Conservation (phyloP, 2,797 vertebrate species). For the Syngnathus acus region DNA sequence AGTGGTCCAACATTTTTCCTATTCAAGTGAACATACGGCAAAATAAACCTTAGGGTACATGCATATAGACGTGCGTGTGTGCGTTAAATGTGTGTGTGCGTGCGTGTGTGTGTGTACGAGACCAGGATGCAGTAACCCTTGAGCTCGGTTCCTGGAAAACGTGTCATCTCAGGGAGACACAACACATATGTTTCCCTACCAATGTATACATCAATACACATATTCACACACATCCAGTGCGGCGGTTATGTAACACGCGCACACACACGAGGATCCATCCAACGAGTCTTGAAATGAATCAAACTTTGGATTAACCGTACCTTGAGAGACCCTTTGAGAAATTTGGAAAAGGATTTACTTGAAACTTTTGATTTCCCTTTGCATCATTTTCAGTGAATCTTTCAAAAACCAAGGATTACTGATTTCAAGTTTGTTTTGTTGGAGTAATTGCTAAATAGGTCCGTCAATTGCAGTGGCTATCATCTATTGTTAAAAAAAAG, state of each 20-base stretch:
- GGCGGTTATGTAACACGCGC: conserved; percentile 45
- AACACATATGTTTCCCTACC: conserved; percentile 16
- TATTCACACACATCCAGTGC: conserved; percentile 10
- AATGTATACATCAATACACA: conserved; percentile 14
- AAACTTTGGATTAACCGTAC: not conserved
- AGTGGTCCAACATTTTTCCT: conserved; percentile 43
- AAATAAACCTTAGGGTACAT: conserved; percentile 29
- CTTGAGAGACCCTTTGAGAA: not conserved
- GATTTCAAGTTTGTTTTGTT: too few relatives aligned
- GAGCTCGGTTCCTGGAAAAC: conserved; percentile 40
- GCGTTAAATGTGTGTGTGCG: conserved; percentile 18
- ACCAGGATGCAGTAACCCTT: too few relatives aligned
- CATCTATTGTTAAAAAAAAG: too few relatives aligned
- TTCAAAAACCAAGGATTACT: too few relatives aligned
- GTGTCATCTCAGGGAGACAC: conserved; percentile 33
- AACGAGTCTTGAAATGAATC: not conserved
- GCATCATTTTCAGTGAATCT: too few relatives aligned
- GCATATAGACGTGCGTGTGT: conserved; percentile 18
- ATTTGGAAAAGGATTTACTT: not conserved
- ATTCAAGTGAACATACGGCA: conserved; percentile 38
- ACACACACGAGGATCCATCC: not conserved
- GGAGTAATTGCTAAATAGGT: too few relatives aligned
- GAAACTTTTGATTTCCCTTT: too few relatives aligned
- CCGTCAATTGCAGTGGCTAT: too few relatives aligned
- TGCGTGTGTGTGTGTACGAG: conserved; percentile 7